Conservation (phyloP, 2,888 invertebrate genomes). For the Falcaria lacertinaria region DNA sequence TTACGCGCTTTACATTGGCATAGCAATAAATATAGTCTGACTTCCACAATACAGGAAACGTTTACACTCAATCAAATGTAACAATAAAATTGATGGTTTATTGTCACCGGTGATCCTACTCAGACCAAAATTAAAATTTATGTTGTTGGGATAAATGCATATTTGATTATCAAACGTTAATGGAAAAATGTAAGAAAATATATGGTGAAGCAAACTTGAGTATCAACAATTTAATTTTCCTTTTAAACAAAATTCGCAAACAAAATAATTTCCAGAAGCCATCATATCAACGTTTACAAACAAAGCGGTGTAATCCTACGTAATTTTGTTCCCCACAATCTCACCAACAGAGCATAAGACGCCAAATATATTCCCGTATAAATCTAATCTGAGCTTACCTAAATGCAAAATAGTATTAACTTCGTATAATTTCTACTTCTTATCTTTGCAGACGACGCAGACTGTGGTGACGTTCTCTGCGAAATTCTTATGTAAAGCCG, state of each 20-base stretch:
- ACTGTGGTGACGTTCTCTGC: constrained; percentile 26
- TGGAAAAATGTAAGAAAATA: too few species aligned
- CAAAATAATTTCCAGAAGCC: background rate
- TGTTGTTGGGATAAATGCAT: too few species aligned
- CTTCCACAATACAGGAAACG: too few species aligned
- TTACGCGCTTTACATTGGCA: too few species aligned
- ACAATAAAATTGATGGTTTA: too few species aligned
- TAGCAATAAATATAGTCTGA: too few species aligned
- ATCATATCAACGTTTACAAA: constrained; percentile 1
- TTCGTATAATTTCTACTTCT: constrained; percentile 53
- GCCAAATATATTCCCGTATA: constrained; percentile 38
- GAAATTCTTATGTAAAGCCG: constrained; percentile 13
- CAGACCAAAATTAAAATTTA: too few species aligned
- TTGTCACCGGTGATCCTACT: too few species aligned
- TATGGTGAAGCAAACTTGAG: too few species aligned
- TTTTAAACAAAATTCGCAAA: background rate
- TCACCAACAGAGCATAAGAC: constrained; percentile 13
- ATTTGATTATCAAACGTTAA: too few species aligned
- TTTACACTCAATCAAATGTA: too few species aligned
- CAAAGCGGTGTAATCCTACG: constrained; percentile 2
- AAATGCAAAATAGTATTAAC: constrained; percentile 56
- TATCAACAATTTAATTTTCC: background rate
- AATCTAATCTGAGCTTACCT: constrained; percentile 46
- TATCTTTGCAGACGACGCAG: constrained; percentile 42
- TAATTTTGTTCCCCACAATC: constrained; percentile 1